Evolutionary conservation across 1,140 invertebrate species (phyloP), one percentile per base, ranked within the genome.

Genomic region (Bacillus rossius): DNA sequence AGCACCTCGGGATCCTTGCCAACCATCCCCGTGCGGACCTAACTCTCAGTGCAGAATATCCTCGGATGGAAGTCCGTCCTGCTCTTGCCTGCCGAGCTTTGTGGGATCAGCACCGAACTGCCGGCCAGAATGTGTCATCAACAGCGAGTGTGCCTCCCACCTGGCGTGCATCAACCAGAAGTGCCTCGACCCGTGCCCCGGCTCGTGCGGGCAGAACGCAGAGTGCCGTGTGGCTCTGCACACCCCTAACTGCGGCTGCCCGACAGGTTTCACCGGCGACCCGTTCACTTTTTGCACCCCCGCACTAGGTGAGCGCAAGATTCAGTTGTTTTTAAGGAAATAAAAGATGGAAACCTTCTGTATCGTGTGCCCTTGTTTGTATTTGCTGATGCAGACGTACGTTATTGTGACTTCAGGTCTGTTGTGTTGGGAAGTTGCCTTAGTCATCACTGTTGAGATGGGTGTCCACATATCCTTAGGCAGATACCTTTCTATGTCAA

Each of bases 171-270:
- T 69, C 7, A 70, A 71, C 16, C 60, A 66, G 48, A 67, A 69
- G 29, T 74, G 73, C 56, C 63, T 63, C 25, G 70, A 72, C 61
- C 71, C 73, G n/a, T 74, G 67, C 66, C 16, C 82, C 1, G 86
- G 88, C 48, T 80, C 86, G 7, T 93, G 91, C 68, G 88, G 89
- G 10, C 67, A 69, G 48, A 83, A 84, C 67, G 83, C 88, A 1
- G 71, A 84, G 26, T 92, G 90, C 70, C 75, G 82, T 55, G 85
- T 91, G 34, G 73, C 88, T 1, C 87, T 85, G 67, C 89, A 92
- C 70, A 78, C 84, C 22, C 83, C 89, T 20, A 81, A 83, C 61
- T 92, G 89, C 69, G 75, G 77, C 34, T 91, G 88, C 71, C 70
- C 79, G 60, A 61, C 73, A 20, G 83, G 83, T 34, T 87, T 81